Base-by-base conservation (phyloP, 2,888 invertebrate genomes). In the Pyralis farinalis region DNA sequence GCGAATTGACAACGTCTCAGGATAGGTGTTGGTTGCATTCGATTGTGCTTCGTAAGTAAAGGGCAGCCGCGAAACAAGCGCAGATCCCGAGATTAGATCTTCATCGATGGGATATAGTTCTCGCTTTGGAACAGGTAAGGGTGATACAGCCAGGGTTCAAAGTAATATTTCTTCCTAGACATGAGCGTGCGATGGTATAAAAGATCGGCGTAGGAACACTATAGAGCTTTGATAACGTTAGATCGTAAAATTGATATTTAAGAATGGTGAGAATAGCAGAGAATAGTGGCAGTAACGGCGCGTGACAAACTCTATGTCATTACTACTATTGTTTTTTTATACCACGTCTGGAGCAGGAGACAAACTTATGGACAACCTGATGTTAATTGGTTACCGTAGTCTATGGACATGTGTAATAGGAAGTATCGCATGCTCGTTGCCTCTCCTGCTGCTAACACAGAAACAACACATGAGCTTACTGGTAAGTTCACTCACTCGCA, bases 31-130 rank as follows among this genome's bases (percentile, higher is more conserved):
- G 63, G 56, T 37, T 21, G 30, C 12, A 37, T 37, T 31, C 37
- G 37, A 37, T 37, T 37, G 37, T 37, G 30, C 32, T 44, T 53
- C 47, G 46, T 22, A 37, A 31, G 37, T 30, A 37, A 37, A 37
- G 37, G 55, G 53, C 50, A 55, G 58, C 63, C 64, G 64, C 64
- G 67, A 71, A 79, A 80, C 77, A 70, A 75, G 73, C 71, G 51
- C 69, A 78, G 84, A 85, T 83, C 69, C 44, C 43, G 52, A 75
- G 86, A 85, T 84, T 79, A 86, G 82, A 86, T 85, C 69, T 52
- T 53, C 67, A 71, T 70, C 64, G 58, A 52, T 43, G 37, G 38
- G 47, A 53, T 71, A 80, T 74, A 73, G 69, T 73, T 70, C 74
- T 71, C 71, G 71, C 69, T 68, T 63, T 25, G 7, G 4, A 16